A percentile compares a stretch with the other conserved stretches of the same genome.
Conservation (phyloP, 1,140 invertebrate species). For the Solenopsis fugax region DNA sequence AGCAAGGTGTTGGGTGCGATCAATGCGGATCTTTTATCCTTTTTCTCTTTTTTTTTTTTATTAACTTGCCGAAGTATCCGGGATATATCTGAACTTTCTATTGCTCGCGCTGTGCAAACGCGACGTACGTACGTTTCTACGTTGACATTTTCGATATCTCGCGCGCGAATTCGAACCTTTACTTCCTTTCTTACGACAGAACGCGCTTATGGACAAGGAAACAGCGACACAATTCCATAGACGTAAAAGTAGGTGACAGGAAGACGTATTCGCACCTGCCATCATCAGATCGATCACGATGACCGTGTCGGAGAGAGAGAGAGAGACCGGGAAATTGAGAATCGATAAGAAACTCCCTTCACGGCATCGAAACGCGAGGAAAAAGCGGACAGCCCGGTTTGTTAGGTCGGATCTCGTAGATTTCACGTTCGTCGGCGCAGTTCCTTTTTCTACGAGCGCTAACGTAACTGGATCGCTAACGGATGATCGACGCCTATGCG, state of each 20-base stretch:
- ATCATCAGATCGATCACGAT: slow-evolving; percentile 29
- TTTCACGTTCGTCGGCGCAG: slow-evolving; percentile 50
- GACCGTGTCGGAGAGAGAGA: background rate
- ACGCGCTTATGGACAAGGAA: background rate
- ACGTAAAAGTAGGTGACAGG: slow-evolving; percentile 20
- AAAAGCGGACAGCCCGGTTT: slow-evolving; percentile 59
- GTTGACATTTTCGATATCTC: slow-evolving; percentile 24
- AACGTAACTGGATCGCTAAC: slow-evolving; percentile 73
- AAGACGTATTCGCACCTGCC: slow-evolving; percentile 52
- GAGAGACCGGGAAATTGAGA: slow-evolving; percentile 63
- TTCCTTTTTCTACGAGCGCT: slow-evolving; percentile 54
- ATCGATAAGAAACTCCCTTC: background rate
- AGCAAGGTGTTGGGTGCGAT: background rate
- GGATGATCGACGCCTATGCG: slow-evolving; percentile 51
- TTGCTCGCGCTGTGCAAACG: background rate
- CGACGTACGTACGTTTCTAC: background rate
- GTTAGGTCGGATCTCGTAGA: slow-evolving; percentile 42
- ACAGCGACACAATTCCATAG: background rate
- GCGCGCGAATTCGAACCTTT: background rate
- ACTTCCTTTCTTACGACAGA: background rate
- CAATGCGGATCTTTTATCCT: background rate
- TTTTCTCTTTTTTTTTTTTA: background rate
- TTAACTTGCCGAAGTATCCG: background rate
- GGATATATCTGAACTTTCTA: background rate
- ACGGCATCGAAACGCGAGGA: slow-evolving; percentile 27